Evolutionary conservation across 2,888 invertebrate genomes (phyloP).

Genomic region (Polylopha cassiicola): DNA sequence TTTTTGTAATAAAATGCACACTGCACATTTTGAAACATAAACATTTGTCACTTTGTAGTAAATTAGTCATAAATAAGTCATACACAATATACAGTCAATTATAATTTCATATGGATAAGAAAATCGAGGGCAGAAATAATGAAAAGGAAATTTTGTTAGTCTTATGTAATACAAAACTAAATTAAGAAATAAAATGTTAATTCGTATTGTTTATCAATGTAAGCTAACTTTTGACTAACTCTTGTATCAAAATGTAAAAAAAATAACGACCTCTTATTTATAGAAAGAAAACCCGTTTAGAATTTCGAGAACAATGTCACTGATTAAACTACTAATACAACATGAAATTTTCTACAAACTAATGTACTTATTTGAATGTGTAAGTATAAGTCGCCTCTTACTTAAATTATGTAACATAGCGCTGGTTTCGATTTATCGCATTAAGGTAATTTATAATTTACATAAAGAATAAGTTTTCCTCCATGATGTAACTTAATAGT

Average conservation of each 20-base stretch:
- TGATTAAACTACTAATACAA: constrained; percentile 12
- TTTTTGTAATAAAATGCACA: constrained; percentile 53
- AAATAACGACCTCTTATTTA: constrained; percentile 33
- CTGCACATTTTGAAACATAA: constrained; percentile 52
- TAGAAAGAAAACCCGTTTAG: constrained; percentile 12
- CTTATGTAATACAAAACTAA: constrained; percentile 60
- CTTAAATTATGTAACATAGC: no score
- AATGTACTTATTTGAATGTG: constrained; percentile 11
- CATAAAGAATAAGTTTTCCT: no score
- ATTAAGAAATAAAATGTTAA: constrained; percentile 64
- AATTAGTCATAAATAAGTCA: constrained; percentile 22
- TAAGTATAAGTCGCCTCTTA: constrained; percentile 5
- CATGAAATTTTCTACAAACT: constrained; percentile 4
- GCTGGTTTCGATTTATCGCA: no score
- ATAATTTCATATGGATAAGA: constrained; percentile 33
- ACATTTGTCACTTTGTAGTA: not conserved
- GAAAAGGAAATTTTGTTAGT: constrained; percentile 55
- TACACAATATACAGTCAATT: constrained; percentile 28
- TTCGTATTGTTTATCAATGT: constrained; percentile 68
- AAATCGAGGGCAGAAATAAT: constrained; percentile 37
- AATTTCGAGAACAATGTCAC: constrained; percentile 12
- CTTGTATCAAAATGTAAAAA: constrained; percentile 63
- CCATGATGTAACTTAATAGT: no score
- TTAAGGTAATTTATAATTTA: no score
- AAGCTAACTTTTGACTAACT: constrained; percentile 57